Evolutionary conservation across 2,797 vertebrate species (phyloP).

Genomic region (Enteromius treurensis): DNA sequence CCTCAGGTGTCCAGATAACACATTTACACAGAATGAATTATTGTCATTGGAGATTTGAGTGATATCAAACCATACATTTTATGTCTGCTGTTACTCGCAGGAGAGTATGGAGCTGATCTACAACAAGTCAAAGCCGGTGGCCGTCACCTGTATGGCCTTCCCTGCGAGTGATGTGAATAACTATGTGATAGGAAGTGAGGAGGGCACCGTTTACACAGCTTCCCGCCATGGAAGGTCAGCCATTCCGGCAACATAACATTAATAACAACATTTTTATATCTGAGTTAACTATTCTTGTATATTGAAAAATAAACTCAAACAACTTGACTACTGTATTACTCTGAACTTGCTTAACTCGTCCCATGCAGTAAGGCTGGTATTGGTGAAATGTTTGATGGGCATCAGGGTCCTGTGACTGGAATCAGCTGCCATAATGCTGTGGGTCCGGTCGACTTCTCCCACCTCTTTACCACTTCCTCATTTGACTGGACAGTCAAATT

Average conservation of each 20-base stretch:
- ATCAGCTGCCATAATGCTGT: conserved; percentile 89
- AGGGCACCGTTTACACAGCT: conserved; percentile 87
- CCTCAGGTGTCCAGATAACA: conserved; percentile 79
- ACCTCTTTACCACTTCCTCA: conserved; percentile 88
- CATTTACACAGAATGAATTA: neutral
- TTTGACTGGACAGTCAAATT: conserved; percentile 91
- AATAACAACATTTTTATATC: neutral
- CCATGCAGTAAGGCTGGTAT: conserved; percentile 85
- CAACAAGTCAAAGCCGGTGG: conserved; percentile 87
- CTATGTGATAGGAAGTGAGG: conserved; percentile 88
- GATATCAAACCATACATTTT: neutral
- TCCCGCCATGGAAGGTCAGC: conserved; percentile 87
- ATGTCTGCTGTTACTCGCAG: conserved; percentile 64
- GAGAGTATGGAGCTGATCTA: conserved; percentile 90
- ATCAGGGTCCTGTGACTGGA: conserved; percentile 88
- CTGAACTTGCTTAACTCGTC: conserved; percentile 5
- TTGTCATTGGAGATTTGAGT: neutral
- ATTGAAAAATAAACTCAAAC: neutral
- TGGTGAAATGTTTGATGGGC: conserved; percentile 86
- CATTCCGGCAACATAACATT: neutral
- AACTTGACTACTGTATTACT: neutral
- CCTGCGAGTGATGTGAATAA: conserved; percentile 89
- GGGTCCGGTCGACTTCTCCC: conserved; percentile 86
- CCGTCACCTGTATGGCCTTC: conserved; percentile 90
- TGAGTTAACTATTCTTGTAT: neutral